Evolutionary conservation across 2,113 vertebrate species (phyloP).

Genomic region (Osmerus mordax): DNA sequence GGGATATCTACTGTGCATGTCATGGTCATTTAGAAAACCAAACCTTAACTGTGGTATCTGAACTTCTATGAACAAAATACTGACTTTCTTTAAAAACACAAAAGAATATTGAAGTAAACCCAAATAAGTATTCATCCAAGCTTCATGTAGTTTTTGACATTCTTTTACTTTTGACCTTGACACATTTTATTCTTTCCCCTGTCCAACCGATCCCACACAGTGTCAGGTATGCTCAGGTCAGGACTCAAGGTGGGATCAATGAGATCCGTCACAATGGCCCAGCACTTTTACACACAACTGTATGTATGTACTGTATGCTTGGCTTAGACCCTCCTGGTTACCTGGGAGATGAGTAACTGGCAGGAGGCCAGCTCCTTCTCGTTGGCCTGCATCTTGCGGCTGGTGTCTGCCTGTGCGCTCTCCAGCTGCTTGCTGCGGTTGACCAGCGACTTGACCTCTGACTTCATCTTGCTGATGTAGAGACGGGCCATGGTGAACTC

Average conservation of each 20-base stretch:
- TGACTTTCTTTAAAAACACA: no score
- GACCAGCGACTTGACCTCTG: slow-evolving; percentile 87
- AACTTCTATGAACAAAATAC: background rate
- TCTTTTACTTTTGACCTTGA: no score
- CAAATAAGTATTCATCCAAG: no score
- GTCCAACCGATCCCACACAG: no score
- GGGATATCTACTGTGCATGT: no score
- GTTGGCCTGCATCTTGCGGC: slow-evolving; percentile 86
- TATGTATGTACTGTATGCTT: background rate
- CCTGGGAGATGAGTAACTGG: slow-evolving; percentile 89
- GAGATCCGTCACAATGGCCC: background rate
- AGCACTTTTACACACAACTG: no score
- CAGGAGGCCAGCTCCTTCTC: slow-evolving; percentile 88
- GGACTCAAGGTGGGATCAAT: background rate
- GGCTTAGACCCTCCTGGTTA: slow-evolving; percentile 35
- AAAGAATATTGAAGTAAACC: no score
- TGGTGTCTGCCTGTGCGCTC: slow-evolving; percentile 81
- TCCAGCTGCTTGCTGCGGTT: slow-evolving; percentile 90
- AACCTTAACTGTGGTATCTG: background rate
- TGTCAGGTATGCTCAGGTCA: no score
- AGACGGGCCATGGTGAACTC: slow-evolving; percentile 89
- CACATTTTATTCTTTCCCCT: no score
- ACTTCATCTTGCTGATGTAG: slow-evolving; percentile 93
- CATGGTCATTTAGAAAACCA: no score
- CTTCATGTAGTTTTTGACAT: no score